Percentiles rank a stretch among this genome's conserved stretches.
Conservation (phyloP, 2,113 vertebrate species). For the Fregetta grallaria region DNA sequence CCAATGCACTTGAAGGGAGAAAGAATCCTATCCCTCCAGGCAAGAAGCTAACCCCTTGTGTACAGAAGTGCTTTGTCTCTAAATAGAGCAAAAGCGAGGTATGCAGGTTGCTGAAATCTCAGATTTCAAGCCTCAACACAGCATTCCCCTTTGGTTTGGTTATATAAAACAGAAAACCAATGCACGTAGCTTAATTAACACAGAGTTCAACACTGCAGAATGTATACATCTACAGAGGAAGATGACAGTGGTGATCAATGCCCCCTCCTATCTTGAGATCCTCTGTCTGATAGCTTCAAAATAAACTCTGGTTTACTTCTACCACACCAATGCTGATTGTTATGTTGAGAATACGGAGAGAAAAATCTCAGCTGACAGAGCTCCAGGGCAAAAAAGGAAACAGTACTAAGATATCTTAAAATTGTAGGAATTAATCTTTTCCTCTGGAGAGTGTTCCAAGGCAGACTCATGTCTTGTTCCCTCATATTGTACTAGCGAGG, state of each 20-base stretch:
- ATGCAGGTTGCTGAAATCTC: background rate
- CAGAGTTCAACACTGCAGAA: background rate
- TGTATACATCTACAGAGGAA: background rate
- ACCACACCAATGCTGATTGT: background rate
- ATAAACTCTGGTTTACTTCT: background rate
- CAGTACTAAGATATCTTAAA: background rate
- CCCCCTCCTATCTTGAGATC: background rate
- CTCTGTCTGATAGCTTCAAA: background rate
- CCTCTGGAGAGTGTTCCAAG: background rate
- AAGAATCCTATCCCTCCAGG: background rate
- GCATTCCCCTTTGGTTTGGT: background rate
- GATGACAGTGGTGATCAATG: background rate
- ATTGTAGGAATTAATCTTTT: background rate
- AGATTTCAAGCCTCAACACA: background rate
- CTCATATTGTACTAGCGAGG: background rate
- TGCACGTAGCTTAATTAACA: background rate
- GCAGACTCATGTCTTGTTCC: background rate
- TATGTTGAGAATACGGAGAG: background rate
- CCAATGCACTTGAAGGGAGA: background rate
- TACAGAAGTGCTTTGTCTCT: background rate
- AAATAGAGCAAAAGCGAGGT: background rate
- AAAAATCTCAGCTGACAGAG: slow-evolving; percentile 1
- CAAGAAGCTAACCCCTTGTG: background rate
- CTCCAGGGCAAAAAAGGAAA: background rate
- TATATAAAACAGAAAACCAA: background rate